Evolutionary conservation across 2,113 vertebrate species (phyloP).

Genomic region (Dolichotis patagonum): DNA sequence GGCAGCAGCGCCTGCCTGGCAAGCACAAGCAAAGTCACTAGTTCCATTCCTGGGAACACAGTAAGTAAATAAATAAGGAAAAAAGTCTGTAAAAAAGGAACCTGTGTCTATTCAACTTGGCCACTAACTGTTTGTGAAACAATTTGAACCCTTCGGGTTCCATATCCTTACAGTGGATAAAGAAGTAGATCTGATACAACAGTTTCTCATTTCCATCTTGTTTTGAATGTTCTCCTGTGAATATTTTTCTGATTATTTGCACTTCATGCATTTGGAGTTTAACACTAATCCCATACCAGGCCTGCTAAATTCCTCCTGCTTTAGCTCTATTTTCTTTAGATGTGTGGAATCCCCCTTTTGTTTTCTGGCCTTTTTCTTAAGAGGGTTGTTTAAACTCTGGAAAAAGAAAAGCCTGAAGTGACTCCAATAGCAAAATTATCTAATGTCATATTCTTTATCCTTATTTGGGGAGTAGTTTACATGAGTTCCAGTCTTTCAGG

Average conservation of each 20-base stretch:
- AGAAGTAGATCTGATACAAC: not conserved
- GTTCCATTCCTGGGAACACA: too few relatives aligned
- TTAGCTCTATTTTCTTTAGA: not conserved
- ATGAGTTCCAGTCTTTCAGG: not conserved
- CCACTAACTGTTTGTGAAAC: not conserved
- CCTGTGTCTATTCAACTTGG: too few relatives aligned
- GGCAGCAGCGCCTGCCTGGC: too few relatives aligned
- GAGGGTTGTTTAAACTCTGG: slow-evolving; percentile 35
- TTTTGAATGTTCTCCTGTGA: not conserved
- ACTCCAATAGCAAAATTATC: not conserved
- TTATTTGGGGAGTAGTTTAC: not conserved
- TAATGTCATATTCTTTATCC: slow-evolving; percentile 1
- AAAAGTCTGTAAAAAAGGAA: too few relatives aligned
- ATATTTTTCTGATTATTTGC: not conserved
- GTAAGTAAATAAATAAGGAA: too few relatives aligned
- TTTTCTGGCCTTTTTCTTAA: slow-evolving; percentile 7
- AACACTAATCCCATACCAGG: not conserved
- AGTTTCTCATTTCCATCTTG: not conserved
- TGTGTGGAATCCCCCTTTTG: slow-evolving; percentile 43
- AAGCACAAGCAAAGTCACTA: too few relatives aligned
- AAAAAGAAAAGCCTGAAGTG: slow-evolving; percentile 35
- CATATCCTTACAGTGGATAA: not conserved
- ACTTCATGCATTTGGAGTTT: not conserved
- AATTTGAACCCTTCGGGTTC: not conserved
- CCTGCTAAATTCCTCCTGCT: not conserved